phyloP scores from a whole-genome alignment of 2,888 invertebrate species.

The Leucophenga maculata region DNA sequence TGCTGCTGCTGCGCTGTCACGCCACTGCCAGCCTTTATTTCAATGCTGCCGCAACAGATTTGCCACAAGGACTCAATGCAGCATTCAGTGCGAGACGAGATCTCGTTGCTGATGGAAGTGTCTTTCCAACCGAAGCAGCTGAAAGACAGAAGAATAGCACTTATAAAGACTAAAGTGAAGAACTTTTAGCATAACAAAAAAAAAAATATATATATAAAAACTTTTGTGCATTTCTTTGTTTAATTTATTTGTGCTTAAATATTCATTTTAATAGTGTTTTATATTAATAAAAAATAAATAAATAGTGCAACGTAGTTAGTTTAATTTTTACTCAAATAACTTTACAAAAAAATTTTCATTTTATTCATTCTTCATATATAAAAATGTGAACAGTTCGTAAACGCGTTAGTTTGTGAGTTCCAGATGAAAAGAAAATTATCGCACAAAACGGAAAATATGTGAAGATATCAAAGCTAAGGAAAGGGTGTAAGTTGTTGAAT shows the following conservation, averaged over 20 bases:
- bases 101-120: slow-evolving; percentile 73
- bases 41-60: slow-evolving; percentile 44
- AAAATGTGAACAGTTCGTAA: slow-evolving; percentile 9
- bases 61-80: slow-evolving; percentile 35
- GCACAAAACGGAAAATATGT: slow-evolving; percentile 31
- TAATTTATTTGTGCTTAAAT: not conserved
- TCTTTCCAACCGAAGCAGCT: slow-evolving; percentile 46
- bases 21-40: not conserved
- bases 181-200: not conserved
- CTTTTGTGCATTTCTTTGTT: slow-evolving; percentile 1
- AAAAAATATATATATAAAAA: slow-evolving; percentile 5
- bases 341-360: not conserved
- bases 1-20: slow-evolving; percentile 1
- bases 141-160: slow-evolving; percentile 40
- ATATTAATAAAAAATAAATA: not conserved
- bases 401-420: not conserved
- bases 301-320: slow-evolving; percentile 5
- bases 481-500: slow-evolving; percentile 30
- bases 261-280: not conserved
- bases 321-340: not conserved
- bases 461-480: slow-evolving; percentile 24
- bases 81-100: slow-evolving; percentile 73
- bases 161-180: slow-evolving; percentile 12
- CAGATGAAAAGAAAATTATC: not conserved
- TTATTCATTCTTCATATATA: not conserved